These are phyloP conservation scores for Dryocosmus kuriphilus DNA, from an alignment of 2,888 invertebrate species.

Conservation along the genomic window DNA sequence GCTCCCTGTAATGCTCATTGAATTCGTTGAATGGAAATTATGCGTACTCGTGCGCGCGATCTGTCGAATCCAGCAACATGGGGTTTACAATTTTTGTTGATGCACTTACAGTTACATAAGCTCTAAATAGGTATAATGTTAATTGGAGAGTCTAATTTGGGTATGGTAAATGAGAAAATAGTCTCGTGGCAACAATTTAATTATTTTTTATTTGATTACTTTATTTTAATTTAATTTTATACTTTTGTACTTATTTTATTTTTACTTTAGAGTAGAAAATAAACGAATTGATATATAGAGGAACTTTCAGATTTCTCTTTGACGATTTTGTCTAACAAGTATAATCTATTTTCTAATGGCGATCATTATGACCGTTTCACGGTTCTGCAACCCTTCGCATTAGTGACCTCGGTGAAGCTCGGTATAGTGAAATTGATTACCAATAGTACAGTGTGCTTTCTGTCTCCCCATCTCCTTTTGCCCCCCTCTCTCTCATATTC, in stretches of 20 bases:
- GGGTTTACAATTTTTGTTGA: conserved; percentile 30
- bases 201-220: too few species aligned
- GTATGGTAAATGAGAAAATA: conserved; percentile 49
- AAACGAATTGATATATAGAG: neutral
- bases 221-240: too few species aligned
- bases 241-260: too few species aligned
- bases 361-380: conserved; percentile 63
- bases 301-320: neutral
- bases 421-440: conserved; percentile 74
- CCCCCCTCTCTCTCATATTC: conserved; percentile 55
- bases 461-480: conserved; percentile 50
- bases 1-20: conserved; percentile 65
- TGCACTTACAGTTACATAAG: conserved; percentile 2
- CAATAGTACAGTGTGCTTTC: conserved; percentile 68
- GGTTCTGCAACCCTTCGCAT: conserved; percentile 67
- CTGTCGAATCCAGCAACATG: conserved; percentile 31
- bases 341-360: conserved; percentile 65
- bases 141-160: conserved; percentile 12
- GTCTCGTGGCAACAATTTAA: neutral
- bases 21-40: conserved; percentile 68
- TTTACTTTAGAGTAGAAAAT: too few species aligned
- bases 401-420: conserved; percentile 65
- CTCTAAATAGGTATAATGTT: neutral
- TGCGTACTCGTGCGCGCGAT: conserved; percentile 49
- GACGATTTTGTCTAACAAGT: conserved; percentile 48